A percentile compares a stretch with the other conserved stretches of the same genome.
Conservation (phyloP, 2,113 vertebrate genomes). For the Sturnira hondurensis region DNA sequence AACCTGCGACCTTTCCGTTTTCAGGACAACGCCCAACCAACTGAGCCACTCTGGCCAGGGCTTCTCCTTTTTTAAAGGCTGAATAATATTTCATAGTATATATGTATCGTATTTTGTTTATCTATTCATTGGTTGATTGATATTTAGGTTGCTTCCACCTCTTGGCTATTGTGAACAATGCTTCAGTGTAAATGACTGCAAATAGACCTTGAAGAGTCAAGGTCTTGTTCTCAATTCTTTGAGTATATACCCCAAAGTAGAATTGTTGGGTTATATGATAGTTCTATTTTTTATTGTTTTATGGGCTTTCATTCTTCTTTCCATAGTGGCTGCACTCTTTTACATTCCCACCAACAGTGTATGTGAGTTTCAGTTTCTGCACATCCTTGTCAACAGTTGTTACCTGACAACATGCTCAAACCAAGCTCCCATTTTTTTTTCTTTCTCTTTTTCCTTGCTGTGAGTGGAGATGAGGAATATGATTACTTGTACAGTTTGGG, state of each 20-base stretch:
- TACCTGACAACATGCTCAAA: not conserved
- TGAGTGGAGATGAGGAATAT: not conserved
- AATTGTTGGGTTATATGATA: too few relatives aligned
- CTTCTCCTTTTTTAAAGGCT: not conserved
- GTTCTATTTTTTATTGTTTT: not conserved
- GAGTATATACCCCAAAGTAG: not conserved
- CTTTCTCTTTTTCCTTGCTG: not conserved
- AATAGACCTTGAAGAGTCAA: not conserved
- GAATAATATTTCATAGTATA: not conserved
- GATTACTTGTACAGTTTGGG: too few relatives aligned
- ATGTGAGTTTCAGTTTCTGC: not conserved
- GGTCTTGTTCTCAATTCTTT: not conserved
- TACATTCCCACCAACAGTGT: not conserved
- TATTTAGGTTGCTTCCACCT: not conserved
- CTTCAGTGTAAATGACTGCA: not conserved
- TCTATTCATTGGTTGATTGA: not conserved
- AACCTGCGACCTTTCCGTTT: too few relatives aligned
- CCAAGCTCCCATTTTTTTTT: not conserved
- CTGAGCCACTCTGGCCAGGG: too few relatives aligned
- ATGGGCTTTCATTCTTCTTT: not conserved
- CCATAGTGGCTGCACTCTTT: not conserved
- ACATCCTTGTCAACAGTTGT: not conserved
- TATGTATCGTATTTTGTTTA: not conserved
- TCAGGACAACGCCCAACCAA: too few relatives aligned
- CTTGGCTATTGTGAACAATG: not conserved